A percentile compares a stretch with the other conserved stretches of the same genome.
Conservation (phyloP, 2,113 vertebrate genomes). For the Campylomormyrus numenius region DNA sequence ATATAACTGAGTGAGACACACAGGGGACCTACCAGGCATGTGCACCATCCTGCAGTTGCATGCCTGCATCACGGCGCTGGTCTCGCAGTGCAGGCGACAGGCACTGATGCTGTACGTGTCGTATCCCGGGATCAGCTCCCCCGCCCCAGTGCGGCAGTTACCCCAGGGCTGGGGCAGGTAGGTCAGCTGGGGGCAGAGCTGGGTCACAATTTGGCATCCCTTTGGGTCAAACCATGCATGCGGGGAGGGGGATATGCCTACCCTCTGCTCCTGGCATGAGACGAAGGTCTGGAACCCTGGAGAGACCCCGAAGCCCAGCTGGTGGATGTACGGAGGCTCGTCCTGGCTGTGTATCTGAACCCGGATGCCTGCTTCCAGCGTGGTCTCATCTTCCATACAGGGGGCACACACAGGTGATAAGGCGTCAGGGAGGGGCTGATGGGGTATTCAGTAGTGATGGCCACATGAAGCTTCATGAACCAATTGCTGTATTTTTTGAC, state of each 20-base stretch:
- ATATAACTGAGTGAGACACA: not conserved
- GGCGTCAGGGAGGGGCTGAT: not conserved
- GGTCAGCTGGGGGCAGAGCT: slow-evolving; percentile 70
- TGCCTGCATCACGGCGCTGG: slow-evolving; percentile 74
- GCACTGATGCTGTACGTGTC: slow-evolving; percentile 92
- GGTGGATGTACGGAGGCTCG: slow-evolving; percentile 93
- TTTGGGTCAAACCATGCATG: not conserved
- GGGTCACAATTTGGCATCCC: not conserved
- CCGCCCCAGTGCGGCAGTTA: slow-evolving; percentile 78
- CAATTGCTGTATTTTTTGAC: not conserved
- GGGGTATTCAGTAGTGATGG: not conserved
- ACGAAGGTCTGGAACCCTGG: slow-evolving; percentile 98
- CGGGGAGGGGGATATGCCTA: slow-evolving; percentile 35
- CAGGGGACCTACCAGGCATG: slow-evolving; percentile 77
- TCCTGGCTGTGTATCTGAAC: slow-evolving; percentile 98
- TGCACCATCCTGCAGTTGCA: slow-evolving; percentile 96
- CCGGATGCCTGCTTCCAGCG: slow-evolving; percentile 92
- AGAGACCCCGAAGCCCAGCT: slow-evolving; percentile 93
- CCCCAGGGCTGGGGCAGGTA: slow-evolving; percentile 97
- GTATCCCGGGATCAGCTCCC: slow-evolving; percentile 79
- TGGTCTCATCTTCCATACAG: slow-evolving; percentile 78
- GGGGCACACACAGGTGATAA: not conserved
- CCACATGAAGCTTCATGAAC: not conserved
- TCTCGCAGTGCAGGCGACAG: slow-evolving; percentile 90
- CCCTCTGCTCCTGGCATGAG: slow-evolving; percentile 96